Evolutionary conservation across 2,113 vertebrate species (phyloP).

Genomic region (Pedetes capensis): DNA sequence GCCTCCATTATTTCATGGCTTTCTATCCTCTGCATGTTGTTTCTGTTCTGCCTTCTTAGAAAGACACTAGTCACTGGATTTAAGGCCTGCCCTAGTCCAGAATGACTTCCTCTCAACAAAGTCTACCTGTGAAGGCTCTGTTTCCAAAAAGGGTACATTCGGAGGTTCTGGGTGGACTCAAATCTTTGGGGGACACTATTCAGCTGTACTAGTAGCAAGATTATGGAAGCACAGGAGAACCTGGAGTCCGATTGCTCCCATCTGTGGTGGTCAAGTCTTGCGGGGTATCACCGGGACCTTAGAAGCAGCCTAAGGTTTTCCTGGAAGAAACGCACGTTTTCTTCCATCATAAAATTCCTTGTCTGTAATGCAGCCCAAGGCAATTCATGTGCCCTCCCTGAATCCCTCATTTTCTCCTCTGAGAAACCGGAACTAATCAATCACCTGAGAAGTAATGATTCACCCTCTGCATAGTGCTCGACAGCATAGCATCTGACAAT

Average conservation of each 20-base stretch:
- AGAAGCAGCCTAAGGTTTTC: neutral
- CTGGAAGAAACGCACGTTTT: neutral
- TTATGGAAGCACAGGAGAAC: neutral
- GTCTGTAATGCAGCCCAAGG: neutral
- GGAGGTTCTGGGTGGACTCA: neutral
- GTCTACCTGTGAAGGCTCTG: neutral
- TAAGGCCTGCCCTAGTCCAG: neutral
- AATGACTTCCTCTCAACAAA: neutral
- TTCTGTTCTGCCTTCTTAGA: neutral
- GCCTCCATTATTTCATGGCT: neutral
- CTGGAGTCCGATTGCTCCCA: neutral
- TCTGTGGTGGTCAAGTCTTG: neutral
- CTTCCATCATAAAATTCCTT: neutral
- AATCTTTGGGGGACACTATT: neutral
- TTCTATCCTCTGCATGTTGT: neutral
- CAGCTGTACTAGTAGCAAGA: neutral
- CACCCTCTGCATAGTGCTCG: neutral
- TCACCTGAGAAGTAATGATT: neutral
- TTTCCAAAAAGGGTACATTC: neutral
- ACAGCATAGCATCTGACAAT: too few relatives aligned
- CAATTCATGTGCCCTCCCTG: neutral
- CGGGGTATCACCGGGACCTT: neutral
- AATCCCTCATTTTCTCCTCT: slow-evolving; percentile 22
- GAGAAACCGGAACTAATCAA: neutral
- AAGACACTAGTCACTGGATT: neutral